Evolutionary conservation across 2,113 vertebrate genomes (phyloP), one percentile per base, ranked within the genome.

Genomic region (Onychostoma macrolepis): DNA sequence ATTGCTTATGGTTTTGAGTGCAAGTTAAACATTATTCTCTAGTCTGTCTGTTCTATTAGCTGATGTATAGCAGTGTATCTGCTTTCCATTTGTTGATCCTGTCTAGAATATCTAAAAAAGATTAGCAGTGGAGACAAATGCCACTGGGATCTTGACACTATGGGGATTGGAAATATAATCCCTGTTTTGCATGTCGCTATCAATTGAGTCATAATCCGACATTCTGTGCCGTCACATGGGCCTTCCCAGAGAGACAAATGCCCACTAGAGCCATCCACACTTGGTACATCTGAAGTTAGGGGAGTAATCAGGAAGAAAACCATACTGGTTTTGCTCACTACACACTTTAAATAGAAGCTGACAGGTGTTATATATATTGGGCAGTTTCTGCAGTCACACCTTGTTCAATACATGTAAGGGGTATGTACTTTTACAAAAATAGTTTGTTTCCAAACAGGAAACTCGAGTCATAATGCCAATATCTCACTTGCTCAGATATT

Each of bases 81-180:
- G 58, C 58, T 65, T 78, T 71, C 8, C 15, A 8, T 74, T 26
- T 89, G 80, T 77, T 56, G 19, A 76, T 89, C 82, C 38, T 61
- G 65, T 88, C 81, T 85, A 53, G 81, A 90, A 90, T 91, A 87
- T 63, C 78, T 71, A 89, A 81, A 76, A 61, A 83, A 92, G 89
- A 91, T 91, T 91, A 91, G 63, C 38, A 10, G 89, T 80, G 65
- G 84, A 87, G 63, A 88, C 90, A 91, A 92, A 91, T 92, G 90
- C 77, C 81, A 5, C 45, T 89, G 72, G 86, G 90, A 87, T 88
- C 67, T 69, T 84, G 87, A 82, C 88, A 86, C 85, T 63, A 63
- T 28, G 9, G 85, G 88, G 88, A 89, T 88, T 91, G 89, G 26
- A 84, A 84, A 90, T 69, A 8, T 92, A 91, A 92, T 93, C 89